Conservation (phyloP, 2,797 vertebrate genomes). For the Serranus cabrilla region DNA sequence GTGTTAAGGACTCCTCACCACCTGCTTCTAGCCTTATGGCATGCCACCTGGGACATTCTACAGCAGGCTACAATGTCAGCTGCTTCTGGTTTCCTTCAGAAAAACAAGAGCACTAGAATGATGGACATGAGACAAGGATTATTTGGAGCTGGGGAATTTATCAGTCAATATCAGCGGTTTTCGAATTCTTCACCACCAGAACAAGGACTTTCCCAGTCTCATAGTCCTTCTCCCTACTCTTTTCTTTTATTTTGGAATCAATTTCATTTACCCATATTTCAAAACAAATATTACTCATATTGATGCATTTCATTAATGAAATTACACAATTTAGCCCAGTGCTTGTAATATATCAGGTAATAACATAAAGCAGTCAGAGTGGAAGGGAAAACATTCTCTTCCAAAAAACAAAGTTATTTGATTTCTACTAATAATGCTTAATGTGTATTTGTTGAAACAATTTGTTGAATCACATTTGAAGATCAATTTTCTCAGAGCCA, state of each 20-base stretch:
- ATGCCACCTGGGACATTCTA: constrained; percentile 55
- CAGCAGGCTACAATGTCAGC: constrained; percentile 54
- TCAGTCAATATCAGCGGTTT: constrained; percentile 18
- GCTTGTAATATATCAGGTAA: not conserved
- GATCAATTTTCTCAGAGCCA: constrained; percentile 39
- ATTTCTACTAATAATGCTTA: constrained; percentile 36
- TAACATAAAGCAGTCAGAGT: not conserved
- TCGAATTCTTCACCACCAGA: not conserved
- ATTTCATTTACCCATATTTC: not conserved
- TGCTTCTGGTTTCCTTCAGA: constrained; percentile 38
- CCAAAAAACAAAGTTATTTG: constrained; percentile 8
- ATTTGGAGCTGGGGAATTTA: constrained; percentile 10
- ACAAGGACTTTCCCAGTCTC: not conserved
- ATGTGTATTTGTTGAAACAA: constrained; percentile 31
- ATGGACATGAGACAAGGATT: constrained; percentile 23
- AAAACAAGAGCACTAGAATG: constrained; percentile 16
- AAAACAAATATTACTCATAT: not conserved
- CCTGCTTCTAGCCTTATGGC: constrained; percentile 63
- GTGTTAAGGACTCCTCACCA: constrained; percentile 57
- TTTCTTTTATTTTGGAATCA: not conserved
- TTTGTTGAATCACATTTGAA: constrained; percentile 39
- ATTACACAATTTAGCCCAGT: not conserved
- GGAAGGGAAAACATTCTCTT: not conserved
- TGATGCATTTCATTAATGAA: not conserved
- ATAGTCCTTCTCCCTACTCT: not conserved